These are phyloP conservation scores for Leistus spinibarbis DNA, from an alignment of 2,888 invertebrate genomes.

Conservation along the genomic window DNA sequence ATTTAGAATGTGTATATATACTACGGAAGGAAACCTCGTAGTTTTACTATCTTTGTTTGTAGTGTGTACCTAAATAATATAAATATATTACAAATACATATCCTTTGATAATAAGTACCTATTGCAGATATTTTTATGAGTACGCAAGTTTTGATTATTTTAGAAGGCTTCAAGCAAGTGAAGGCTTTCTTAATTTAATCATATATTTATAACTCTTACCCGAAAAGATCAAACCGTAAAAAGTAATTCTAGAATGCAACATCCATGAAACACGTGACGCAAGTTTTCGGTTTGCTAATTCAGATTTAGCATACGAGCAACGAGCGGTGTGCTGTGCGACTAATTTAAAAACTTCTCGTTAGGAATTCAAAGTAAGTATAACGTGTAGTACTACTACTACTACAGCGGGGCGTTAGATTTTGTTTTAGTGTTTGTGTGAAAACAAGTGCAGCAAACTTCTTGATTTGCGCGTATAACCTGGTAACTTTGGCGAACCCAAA, in stretches of 20 bases:
- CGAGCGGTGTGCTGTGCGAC: too few species aligned
- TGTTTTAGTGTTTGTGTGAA: neutral
- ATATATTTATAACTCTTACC: neutral
- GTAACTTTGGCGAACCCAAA: neutral
- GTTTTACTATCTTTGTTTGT: too few species aligned
- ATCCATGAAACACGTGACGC: neutral
- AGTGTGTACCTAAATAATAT: too few species aligned
- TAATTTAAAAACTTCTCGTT: neutral
- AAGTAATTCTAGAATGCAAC: neutral
- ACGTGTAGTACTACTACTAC: too few species aligned
- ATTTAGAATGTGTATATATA: too few species aligned
- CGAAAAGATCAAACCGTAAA: neutral
- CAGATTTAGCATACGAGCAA: neutral
- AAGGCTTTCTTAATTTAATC: too few species aligned
- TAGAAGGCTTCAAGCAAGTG: too few species aligned
- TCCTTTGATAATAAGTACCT: too few species aligned
- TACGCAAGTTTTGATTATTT: too few species aligned
- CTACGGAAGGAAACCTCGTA: too few species aligned
- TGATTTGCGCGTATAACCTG: neutral
- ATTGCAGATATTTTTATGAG: too few species aligned
- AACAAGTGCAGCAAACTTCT: neutral
- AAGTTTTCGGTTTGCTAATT: neutral
- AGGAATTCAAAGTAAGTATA: neutral
- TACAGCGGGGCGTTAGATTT: neutral
- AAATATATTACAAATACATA: too few species aligned